Base-by-base conservation (phyloP, 23 tunicate genomes). In the Styela clava region DNA sequence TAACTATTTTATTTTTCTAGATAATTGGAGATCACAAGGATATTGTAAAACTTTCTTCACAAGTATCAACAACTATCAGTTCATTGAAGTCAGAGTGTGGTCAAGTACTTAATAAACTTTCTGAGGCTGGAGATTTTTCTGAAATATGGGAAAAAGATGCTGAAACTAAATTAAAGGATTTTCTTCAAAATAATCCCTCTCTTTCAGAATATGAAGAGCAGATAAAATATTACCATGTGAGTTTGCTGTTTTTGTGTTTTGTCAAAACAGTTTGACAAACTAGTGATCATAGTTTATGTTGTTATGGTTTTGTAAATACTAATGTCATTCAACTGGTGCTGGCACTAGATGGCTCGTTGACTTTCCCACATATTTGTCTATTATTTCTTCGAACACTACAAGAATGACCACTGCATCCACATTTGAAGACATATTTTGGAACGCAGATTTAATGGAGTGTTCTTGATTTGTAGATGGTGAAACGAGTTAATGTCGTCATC, bases 61-160 rank as follows among this genome's bases (percentile, higher is more conserved):
- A 91, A 52, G 78, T 91, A 9, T 24, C 72, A 34, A 81, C 90
- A 25, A 33, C 86, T 19, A 85, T 86, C 25, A 85, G 87, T 36
- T 82, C 90, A 7, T 72, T 91, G 9, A 91, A 91, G 36, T 78
- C 87, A 3, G 97, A 91, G 63, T 86, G 97, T 64, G 87, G 87
- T 2, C 63, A 78, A 63, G 97, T 91, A 68, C 68, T 91, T 73
- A 82, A 78, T 22, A 79, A 61, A 24, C 62, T 72, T 72, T 74
- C 79, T 21, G 82, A 82, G 7, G 88, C 67, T 0, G 94, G 84
- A 78, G 97, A 86, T 64, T 91, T 85, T 72, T 78, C 90, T 2
- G 97, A 86, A 79, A 86, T 91, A 22, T 91, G 97, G 97, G 86
- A 69, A 44, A 91, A 86, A 82, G 97, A 91, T 78, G 97, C 97